Base-by-base conservation (phyloP, 2,888 invertebrate genomes). In the Drosophila monieri region DNA sequence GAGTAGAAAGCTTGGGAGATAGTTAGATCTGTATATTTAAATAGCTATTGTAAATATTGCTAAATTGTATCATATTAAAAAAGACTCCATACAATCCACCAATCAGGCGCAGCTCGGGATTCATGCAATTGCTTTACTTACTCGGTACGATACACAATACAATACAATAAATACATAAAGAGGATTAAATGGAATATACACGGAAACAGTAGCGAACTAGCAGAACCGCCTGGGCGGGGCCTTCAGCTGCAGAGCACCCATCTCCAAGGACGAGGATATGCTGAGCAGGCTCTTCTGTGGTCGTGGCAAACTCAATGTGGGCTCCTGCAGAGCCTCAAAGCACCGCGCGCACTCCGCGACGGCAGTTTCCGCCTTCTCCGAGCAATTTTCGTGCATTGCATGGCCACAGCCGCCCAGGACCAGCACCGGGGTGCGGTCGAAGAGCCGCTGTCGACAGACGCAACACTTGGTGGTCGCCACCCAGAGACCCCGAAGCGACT, bases 211-310 rank as follows among this genome's bases (percentile, higher is more conserved):
- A n/a, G 10, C n/a, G 43, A 18, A 12, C 52, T 78, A 84, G 64
- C 74, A 88, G 84, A 91, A 91, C 58, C 89, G 89, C 56, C 90
- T 79, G 25, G 92, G 91, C 9, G 91, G 91, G 5, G 91, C 90
- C 75, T 91, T 91, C 0, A 92, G 78, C 71, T 90, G 88, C 55
- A 92, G 77, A 9, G 84, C 74, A 25, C 89, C 89, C 64, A 89
- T 74, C 35, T 88, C 85, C 21, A 69, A 35, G 5, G 44, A 49
- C 1, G 46, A 30, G 18, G 71, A 54, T 18, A 57, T 41, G 9
- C 65, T 62, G 8, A 76, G 46, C 35, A 74, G 59, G 47, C 83
- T 85, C 64, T 81, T 77, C 51, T 76, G 87, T 56, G 91, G 90
- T 58, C 89, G 79, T 6, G 91, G 85, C 55, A 92, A 65, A 48